Percentiles rank a stretch among this genome's conserved stretches.
phyloP scores from a whole-genome alignment of 2,113 vertebrate genomes.

The Upupa epops region DNA sequence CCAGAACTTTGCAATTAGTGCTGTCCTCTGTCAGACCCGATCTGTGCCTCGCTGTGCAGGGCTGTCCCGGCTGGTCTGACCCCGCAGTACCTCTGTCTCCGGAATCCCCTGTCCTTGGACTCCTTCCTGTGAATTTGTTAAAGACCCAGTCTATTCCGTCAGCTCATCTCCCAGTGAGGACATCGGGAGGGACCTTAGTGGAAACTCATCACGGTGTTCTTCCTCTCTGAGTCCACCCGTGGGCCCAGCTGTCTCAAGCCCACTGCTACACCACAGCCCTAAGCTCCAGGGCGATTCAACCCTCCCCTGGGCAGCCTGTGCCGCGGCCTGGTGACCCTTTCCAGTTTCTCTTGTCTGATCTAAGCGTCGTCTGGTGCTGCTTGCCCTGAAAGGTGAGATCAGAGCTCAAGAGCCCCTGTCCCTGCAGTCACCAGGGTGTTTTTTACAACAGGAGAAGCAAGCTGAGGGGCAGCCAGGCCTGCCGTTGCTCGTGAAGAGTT shows the following conservation, averaged over 20 bases:
- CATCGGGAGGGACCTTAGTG: neutral
- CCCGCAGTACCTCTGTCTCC: neutral
- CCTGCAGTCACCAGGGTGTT: neutral
- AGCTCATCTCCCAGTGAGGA: neutral
- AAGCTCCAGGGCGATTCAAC: no score
- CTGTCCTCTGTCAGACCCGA: no score
- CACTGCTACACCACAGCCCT: no score
- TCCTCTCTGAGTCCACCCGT: no score
- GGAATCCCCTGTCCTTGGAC: neutral
- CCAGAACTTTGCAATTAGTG: fast-evolving
- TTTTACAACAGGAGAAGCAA: neutral
- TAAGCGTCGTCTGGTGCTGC: no score
- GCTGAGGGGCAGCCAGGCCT: neutral
- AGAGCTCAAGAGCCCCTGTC: neutral
- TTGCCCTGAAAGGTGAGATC: neutral
- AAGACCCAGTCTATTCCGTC: neutral
- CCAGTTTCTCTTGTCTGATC: no score
- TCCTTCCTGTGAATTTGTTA: neutral
- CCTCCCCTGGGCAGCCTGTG: no score
- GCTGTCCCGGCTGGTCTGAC: neutral
- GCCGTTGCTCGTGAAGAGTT: neutral
- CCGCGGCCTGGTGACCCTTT: no score
- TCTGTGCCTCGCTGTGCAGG: neutral
- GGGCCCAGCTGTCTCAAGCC: no score
- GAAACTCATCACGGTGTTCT: neutral